A percentile compares a stretch with the other conserved stretches of the same genome.
These are phyloP conservation scores for Eucera pruinosa DNA, from an alignment of 2,888 invertebrate species.

Conservation along the genomic window DNA sequence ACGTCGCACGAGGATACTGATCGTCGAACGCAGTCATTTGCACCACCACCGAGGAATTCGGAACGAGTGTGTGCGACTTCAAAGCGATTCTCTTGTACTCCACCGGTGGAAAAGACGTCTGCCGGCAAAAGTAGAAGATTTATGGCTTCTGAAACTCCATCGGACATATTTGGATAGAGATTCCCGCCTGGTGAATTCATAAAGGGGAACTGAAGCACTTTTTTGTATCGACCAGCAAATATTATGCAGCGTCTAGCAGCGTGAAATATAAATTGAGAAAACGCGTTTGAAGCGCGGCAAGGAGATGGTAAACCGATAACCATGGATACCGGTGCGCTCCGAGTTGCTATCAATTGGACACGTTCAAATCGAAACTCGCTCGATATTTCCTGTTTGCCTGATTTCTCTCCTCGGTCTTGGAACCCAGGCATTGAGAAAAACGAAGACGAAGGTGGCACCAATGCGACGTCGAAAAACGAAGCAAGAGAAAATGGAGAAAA, in stretches of 20 bases:
- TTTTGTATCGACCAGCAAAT: conserved; percentile 12
- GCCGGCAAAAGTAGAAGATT: conserved; percentile 51
- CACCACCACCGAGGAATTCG: conserved; percentile 36
- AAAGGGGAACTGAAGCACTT: background rate
- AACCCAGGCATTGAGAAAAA: background rate
- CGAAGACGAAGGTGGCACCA: background rate
- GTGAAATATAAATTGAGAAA: conserved; percentile 11
- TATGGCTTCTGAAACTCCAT: conserved; percentile 55
- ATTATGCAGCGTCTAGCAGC: conserved; percentile 6
- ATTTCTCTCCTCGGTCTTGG: background rate
- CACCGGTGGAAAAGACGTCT: conserved; percentile 38
- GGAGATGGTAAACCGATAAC: conserved; percentile 33
- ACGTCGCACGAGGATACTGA: conserved; percentile 47
- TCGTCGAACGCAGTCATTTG: conserved; percentile 58
- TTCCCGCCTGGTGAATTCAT: conserved; percentile 25
- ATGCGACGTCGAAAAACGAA: background rate
- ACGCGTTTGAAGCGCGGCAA: conserved; percentile 7
- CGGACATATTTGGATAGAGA: conserved; percentile 51
- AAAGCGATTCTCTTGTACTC: conserved; percentile 55
- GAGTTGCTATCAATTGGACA: conserved; percentile 15
- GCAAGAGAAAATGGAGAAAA: background rate
- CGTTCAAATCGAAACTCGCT: background rate
- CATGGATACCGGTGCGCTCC: background rate
- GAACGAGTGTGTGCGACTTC: conserved; percentile 49
- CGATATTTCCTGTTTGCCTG: conserved; percentile 19